Base-by-base conservation (phyloP, 2,113 vertebrate genomes). In the Alces alces region DNA sequence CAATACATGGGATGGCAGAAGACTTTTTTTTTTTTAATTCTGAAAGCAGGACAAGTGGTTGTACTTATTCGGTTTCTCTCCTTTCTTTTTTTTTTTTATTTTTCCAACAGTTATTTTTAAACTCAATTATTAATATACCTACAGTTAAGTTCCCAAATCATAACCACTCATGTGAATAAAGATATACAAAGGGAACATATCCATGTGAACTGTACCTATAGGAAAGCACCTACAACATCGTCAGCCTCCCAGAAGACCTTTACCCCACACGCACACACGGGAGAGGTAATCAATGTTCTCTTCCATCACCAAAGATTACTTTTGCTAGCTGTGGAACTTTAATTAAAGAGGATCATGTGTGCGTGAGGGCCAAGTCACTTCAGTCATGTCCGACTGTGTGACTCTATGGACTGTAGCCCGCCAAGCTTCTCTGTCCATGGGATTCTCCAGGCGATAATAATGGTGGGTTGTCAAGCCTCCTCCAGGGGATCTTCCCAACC, bases 251-350 rank as follows among this genome's bases (percentile, higher is more conserved):
- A 70, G 50, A 93, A 21, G 10, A 39, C 1, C 2, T 3, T 23
- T 13, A 0, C 11, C 13, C 7, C 7, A 36, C 3, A 14, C 2
- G 5, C 21, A 47, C 14, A 27, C 19, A 28, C 4, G 5, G 1
- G 64, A 94, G 54, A 94, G 5, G 7, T 39, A 60, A 83, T 23
- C 6, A 11, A 30, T 66, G 36, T 30, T 80, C 3, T 83, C 39
- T 84, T 55, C 5, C 43, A 25, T 91, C 25, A 60, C 4, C 27
- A 55, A 80, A 79, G 25, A 85, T 79, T 80, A 4, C 0, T 16
- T 84, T 60, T 91, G 61, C 33, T 64, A 52, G 14, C 5, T 88
- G 5, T 23, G 33, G n/a, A 94, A 47, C 11, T 33, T 91, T 76
- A 36, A 11, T 43, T 66, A 30, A 90, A 66, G 4, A 8, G 28